These are phyloP conservation scores for Darevskia mixta DNA, from an alignment of 2,797 vertebrate genomes.

Conservation along the genomic window DNA sequence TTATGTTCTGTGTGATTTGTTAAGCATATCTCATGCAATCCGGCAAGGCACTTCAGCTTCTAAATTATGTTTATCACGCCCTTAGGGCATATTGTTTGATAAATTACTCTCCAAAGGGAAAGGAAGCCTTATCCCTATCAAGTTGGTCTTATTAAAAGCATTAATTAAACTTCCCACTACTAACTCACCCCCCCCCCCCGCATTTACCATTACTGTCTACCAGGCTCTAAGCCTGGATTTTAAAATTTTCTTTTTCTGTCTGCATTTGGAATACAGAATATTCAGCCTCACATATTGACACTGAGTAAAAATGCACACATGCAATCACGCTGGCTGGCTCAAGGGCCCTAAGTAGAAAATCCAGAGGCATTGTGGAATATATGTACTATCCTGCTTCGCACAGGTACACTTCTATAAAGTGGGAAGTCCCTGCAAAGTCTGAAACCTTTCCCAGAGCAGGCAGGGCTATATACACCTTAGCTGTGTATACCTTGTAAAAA, in stretches of 20 bases:
- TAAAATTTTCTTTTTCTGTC: background rate
- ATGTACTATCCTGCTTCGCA: background rate
- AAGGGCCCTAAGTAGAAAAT: background rate
- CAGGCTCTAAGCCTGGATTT: background rate
- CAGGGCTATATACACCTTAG: too few relatives aligned
- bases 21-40: background rate
- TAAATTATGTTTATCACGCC: background rate
- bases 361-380: background rate
- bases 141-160: background rate
- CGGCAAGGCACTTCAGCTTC: background rate
- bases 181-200: background rate
- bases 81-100: background rate
- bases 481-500: too few relatives aligned
- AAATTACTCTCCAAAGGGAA: background rate
- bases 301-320: background rate
- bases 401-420: background rate
- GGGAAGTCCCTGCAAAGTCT: background rate
- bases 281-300: background rate
- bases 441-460: background rate
- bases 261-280: background rate
- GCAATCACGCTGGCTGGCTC: background rate
- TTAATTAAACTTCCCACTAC: constrained; percentile 10
- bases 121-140: background rate
- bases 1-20: background rate
- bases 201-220: background rate